Evolutionary conservation across 64 coral and sea anemone species (phyloP), one percentile per base, ranked within the genome.

Genomic region (Pocillopora damicornis): DNA sequence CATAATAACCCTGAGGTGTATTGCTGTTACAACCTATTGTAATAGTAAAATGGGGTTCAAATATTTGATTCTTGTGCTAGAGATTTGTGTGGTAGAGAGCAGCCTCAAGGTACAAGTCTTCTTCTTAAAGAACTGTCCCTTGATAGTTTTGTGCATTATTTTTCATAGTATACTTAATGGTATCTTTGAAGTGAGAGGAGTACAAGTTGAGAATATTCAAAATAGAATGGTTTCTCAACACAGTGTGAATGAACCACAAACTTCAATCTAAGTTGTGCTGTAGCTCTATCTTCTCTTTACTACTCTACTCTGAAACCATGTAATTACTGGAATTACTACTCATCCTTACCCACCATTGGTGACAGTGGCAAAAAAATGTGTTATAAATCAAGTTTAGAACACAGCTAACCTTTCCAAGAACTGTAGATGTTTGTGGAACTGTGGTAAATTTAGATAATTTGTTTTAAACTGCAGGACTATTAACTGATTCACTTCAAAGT

Each of bases 31-130:
- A n/a, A 81, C 74, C 51, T 71, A 89, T 63, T 89, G 76, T 81
- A 71, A 56, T 89, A 37, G 64, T 81, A 73, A 78, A 64, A 35
- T 35, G n/a, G 67, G 38, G 23, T 86, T 86, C 67, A 86, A 84
- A 73, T 86, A 74, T 74, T 73, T 73, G 83, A 86, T 73, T 86
- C 83, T 5, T 78, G 87, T 5, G 87, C n/a, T n/a, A n/a, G n/a
- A n/a, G n/a, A 79, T 88, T 60, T 79, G 16, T 88, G 56, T 60
- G 86, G 84, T 75, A 58, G 25, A 62, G 35, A 75, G 35, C 58
- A 88, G 59, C 59, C 75, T 88, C 35, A 65, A 78, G 87, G 76
- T 79, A 81, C 88, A 89, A 81, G 77, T 81, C 77, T 89, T 64
- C 77, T 89, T 23, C 65, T 81, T 58, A 63, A 89, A 80, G 34